Evolutionary conservation across 2,888 invertebrate genomes (phyloP), one percentile per base, ranked within the genome.

Genomic region (Cremastobaeus sp.): DNA sequence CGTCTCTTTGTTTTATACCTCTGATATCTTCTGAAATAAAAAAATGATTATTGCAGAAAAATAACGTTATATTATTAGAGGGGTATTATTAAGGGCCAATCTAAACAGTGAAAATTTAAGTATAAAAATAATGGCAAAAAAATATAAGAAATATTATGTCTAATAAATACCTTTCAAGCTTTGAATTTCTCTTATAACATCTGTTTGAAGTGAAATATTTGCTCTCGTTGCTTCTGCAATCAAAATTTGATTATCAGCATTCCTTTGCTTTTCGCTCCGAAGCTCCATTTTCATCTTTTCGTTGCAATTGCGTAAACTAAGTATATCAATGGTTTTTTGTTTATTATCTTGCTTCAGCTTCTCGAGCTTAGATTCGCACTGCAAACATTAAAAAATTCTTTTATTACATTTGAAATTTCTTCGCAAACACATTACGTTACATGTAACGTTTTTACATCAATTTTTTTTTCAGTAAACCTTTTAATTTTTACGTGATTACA

Each of bases 101-200:
- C n/a, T n/a, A n/a, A n/a, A n/a, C n/a, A n/a, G 11, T 32, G 11
- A 32, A 8, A 32, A 32, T 32, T 32, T 32, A 3, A 32, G 11
- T 8, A 32, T 11, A 32, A 8, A 32, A 3, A 32, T 11, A 32
- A 32, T 9, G 2, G 9, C n/a, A n/a, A n/a, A n/a, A n/a, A n/a
- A n/a, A n/a, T n/a, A n/a, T n/a, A n/a, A n/a, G n/a, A n/a, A n/a
- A n/a, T n/a, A n/a, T n/a, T 35, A 39, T 39, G 3, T 39, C n/a
- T 3, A 43, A 21, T 21, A n/a, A n/a, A 32, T 48, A 48, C 48
- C 48, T 52, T 52, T 52, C n/a, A 52, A 37, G 6, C 4, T 1
- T 37, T 52, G 52, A 18, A 52, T 37, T 37, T 37, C 52, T 2
- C 8, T 17, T 15, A 52, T 25, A 8, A 52, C 21, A 21, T 52